These are phyloP conservation scores for Ciconia stormi DNA, from an alignment of 2,113 vertebrate species.

Conservation along the genomic window DNA sequence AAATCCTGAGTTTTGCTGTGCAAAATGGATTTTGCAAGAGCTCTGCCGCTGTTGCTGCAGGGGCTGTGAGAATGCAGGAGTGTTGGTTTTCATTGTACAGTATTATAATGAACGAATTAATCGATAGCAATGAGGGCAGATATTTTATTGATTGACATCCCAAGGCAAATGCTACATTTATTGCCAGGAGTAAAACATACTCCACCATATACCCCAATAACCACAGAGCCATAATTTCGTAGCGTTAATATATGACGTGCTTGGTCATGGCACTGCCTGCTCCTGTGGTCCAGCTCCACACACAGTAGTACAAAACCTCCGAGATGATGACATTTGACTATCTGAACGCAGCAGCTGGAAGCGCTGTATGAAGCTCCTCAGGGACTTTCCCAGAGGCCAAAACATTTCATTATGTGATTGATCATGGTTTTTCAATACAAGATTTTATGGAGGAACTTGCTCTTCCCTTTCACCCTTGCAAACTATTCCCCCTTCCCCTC, in stretches of 20 bases:
- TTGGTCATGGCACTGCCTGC: neutral
- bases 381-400: neutral
- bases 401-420: neutral
- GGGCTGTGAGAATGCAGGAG: neutral
- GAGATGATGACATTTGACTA: neutral
- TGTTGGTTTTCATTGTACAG: neutral
- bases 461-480: neutral
- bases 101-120: neutral
- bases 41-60: neutral
- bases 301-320: neutral
- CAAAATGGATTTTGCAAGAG: neutral
- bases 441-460: neutral
- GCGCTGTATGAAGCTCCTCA: neutral
- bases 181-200: neutral
- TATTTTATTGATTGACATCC: conserved; percentile 34
- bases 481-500: neutral
- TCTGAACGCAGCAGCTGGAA: neutral
- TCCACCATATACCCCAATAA: neutral
- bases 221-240: neutral
- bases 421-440: neutral
- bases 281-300: neutral
- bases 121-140: neutral
- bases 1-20: neutral
- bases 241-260: neutral
- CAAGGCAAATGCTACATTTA: neutral